Evolutionary conservation across 1,140 invertebrate species (phyloP).

Genomic region (Lepidurus apus): DNA sequence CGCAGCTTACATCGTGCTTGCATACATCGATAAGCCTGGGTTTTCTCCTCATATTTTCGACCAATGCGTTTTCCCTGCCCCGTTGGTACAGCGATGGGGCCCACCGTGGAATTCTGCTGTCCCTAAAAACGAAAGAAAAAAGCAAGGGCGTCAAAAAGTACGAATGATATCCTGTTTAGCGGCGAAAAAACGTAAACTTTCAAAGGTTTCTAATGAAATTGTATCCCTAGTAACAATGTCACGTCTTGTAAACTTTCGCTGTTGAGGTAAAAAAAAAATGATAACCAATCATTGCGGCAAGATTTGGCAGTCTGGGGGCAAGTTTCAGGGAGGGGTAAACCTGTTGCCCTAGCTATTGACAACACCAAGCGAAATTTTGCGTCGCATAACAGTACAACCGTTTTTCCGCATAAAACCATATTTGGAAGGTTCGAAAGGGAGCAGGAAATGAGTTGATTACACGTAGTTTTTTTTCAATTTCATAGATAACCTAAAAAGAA

Average conservation of each 20-base stretch:
- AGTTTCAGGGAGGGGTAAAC: not conserved
- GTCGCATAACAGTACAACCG: too few species aligned
- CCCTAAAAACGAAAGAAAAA: not conserved
- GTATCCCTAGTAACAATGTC: not conserved
- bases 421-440: too few species aligned
- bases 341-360: not conserved
- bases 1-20: not conserved
- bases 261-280: not conserved
- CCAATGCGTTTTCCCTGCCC: not conserved
- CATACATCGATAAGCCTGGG: constrained; percentile 6
- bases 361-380: too few species aligned
- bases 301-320: not conserved
- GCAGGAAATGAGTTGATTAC: too few species aligned
- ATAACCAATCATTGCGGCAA: not conserved
- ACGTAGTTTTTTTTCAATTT: too few species aligned
- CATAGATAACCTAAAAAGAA: too few species aligned
- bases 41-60: not conserved
- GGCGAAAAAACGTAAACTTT: not conserved
- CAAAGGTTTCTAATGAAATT: not conserved
- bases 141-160: not conserved
- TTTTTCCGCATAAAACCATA: too few species aligned
- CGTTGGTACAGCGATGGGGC: not conserved
- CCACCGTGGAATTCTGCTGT: not conserved
- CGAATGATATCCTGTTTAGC: not conserved
- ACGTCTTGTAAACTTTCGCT: not conserved